Conservation (phyloP, 2,797 vertebrate species). For the Periparus ater region DNA sequence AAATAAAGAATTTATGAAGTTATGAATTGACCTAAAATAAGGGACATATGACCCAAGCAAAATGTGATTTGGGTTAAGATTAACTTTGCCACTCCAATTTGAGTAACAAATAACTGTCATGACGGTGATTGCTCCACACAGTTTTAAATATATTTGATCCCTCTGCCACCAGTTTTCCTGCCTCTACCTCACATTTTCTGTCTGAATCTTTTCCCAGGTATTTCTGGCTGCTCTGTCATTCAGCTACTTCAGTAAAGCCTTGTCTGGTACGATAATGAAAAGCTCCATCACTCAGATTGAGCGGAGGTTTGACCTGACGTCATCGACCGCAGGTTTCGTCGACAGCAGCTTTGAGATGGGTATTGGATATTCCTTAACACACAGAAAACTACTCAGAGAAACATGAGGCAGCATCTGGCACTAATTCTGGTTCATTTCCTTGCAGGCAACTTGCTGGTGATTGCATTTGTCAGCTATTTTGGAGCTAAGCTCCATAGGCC, state of each 20-base stretch:
- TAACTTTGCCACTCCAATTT: not conserved
- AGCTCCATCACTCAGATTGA: conserved; percentile 92
- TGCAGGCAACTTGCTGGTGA: conserved; percentile 91
- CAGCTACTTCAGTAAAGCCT: conserved; percentile 81
- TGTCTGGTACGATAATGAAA: conserved; percentile 85
- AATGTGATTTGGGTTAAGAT: not conserved
- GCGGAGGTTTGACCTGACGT: conserved; percentile 87
- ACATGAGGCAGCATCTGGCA: not conserved
- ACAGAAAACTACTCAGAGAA: not conserved
- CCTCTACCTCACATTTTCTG: not conserved
- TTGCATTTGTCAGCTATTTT: conserved; percentile 94
- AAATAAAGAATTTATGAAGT: not conserved
- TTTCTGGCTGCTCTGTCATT: conserved; percentile 86
- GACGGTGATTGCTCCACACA: not conserved
- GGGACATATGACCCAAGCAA: not conserved
- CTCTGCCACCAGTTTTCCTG: not conserved
- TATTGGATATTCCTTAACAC: conserved; percentile 49
- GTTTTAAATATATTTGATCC: not conserved
- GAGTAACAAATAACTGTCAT: fast-evolving
- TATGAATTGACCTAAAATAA: not conserved
- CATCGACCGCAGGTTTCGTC: conserved; percentile 84
- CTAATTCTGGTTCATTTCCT: not conserved
- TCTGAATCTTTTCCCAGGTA: conserved; percentile 69
- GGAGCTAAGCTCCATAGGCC: conserved; percentile 91
- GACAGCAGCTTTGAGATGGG: conserved; percentile 93